A percentile compares a stretch with the other conserved stretches of the same genome.
Evolutionary conservation across 2,113 vertebrate genomes (phyloP).

Genomic region (Cyprinodon variegatus): DNA sequence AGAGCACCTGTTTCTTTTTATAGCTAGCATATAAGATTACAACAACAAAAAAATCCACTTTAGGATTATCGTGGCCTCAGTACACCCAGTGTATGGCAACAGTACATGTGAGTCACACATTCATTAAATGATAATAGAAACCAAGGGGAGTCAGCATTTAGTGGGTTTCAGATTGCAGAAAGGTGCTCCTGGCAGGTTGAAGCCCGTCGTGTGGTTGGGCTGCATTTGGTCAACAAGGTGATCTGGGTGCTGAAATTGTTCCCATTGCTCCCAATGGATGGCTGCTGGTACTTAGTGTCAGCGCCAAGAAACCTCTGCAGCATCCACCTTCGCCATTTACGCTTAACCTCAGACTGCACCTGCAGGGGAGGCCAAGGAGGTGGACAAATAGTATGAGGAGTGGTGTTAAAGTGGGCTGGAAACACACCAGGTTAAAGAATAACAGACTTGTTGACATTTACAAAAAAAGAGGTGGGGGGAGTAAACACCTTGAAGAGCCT

Average conservation of each 20-base stretch:
- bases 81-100: constrained; percentile 6
- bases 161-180: constrained; percentile 80
- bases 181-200: constrained; percentile 87
- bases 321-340: constrained; percentile 96
- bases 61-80: constrained; percentile 21
- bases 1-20: constrained; percentile 3
- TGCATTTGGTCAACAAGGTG: constrained; percentile 91
- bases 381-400: constrained; percentile 41
- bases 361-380: constrained; percentile 53
- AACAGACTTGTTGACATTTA: constrained; percentile 11
- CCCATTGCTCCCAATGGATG: constrained; percentile 88
- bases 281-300: constrained; percentile 88
- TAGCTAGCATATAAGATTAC: constrained; percentile 12
- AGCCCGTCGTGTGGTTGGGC: constrained; percentile 83
- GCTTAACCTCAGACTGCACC: constrained; percentile 94
- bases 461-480: constrained; percentile 1
- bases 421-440: not conserved
- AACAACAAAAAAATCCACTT: constrained; percentile 17
- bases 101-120: constrained; percentile 11
- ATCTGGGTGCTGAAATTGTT: constrained; percentile 96
- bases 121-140: constrained; percentile 12
- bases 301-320: constrained; percentile 87
- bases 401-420: not conserved
- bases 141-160: not conserved
- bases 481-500: constrained; percentile 20